These are phyloP conservation scores for Tringa solitaria DNA, from an alignment of 2,113 vertebrate species.

Conservation along the genomic window DNA sequence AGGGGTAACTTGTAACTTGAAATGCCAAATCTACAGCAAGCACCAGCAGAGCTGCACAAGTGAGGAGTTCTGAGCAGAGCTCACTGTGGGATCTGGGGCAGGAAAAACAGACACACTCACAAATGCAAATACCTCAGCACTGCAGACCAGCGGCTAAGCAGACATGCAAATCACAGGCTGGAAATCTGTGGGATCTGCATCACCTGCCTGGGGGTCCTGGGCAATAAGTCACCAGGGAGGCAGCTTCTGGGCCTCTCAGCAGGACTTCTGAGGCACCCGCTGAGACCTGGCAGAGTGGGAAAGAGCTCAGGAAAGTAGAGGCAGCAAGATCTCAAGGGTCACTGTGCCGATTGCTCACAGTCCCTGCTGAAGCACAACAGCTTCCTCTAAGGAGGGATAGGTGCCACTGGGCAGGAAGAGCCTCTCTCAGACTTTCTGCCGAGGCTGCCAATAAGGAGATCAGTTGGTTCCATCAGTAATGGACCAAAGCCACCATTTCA, in stretches of 20 bases:
- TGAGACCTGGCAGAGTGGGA: fast-evolving
- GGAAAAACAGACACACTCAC: not conserved
- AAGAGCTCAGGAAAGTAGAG: not conserved
- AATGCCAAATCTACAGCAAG: not conserved
- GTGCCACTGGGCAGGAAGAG: not conserved
- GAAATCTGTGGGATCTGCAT: not conserved
- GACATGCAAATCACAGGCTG: not conserved
- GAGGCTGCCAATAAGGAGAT: conserved; percentile 28
- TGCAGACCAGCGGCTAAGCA: not conserved
- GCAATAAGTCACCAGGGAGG: not conserved
- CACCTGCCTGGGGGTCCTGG: not conserved
- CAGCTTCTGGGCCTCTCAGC: not conserved
- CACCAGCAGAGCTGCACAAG: not conserved
- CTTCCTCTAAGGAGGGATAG: not conserved
- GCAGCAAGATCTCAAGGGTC: not conserved
- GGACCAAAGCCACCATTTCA: conserved; percentile 7
- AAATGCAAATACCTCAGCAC: not conserved
- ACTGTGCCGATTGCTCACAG: not conserved
- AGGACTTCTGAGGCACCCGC: not conserved
- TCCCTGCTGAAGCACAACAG: not conserved
- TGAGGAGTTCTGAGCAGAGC: not conserved
- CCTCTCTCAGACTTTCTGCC: not conserved
- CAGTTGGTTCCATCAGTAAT: conserved; percentile 26
- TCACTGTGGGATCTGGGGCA: not conserved
- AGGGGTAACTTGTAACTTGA: not conserved